Conservation (phyloP, 2,797 vertebrate species). For the Micromesistius poutassou region DNA sequence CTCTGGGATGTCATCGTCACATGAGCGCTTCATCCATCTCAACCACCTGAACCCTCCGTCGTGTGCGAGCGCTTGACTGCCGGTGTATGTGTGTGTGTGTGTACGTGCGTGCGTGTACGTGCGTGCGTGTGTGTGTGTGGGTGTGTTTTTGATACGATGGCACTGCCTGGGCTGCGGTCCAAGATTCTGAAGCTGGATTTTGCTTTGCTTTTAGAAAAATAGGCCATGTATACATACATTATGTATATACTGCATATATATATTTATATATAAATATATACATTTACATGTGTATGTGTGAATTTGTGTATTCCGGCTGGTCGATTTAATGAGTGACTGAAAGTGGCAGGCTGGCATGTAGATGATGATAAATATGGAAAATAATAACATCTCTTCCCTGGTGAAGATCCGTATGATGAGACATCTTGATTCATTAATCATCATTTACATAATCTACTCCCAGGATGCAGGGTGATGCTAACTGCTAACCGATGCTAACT, state of each 20-base stretch:
- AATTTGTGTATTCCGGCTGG: neutral
- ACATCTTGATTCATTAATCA: no score
- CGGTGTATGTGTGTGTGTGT: slow-evolving; percentile 4
- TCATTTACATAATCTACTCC: neutral
- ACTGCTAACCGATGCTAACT: neutral
- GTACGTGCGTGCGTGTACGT: slow-evolving; percentile 1
- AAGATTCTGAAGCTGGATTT: slow-evolving; percentile 48
- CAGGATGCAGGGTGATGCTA: neutral
- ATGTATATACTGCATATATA: neutral
- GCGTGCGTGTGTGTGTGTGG: slow-evolving; percentile 4
- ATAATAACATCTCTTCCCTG: neutral
- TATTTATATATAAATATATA: neutral
- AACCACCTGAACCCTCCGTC: slow-evolving; percentile 24
- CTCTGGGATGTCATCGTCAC: slow-evolving; percentile 50
- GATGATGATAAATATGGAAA: neutral
- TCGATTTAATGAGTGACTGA: neutral
- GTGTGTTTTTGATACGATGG: slow-evolving; percentile 4
- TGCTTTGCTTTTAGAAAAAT: slow-evolving; percentile 29
- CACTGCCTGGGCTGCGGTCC: slow-evolving; percentile 29
- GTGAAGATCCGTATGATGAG: neutral
- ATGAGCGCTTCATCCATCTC: slow-evolving; percentile 57
- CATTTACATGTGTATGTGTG: neutral
- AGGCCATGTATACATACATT: neutral
- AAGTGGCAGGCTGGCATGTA: neutral
- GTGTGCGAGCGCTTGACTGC: slow-evolving; percentile 30